Conservation (phyloP, 1,140 invertebrate species). For the Caligus rogercresseyi region DNA sequence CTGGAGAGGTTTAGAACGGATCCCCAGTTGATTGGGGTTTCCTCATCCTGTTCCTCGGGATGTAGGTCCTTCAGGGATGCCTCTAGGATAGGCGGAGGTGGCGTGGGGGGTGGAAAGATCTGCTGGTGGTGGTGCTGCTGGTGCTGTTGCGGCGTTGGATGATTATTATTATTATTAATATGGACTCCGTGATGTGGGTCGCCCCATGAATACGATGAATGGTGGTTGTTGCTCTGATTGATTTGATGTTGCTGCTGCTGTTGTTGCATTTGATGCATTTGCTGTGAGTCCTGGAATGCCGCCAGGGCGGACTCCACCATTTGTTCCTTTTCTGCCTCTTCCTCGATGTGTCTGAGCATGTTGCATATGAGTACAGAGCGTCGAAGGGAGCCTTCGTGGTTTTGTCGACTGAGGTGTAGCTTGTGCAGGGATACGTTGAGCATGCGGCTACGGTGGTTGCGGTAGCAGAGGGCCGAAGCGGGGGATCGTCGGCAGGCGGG, state of each 20-base stretch:
- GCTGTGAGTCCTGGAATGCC: slow-evolving; percentile 7
- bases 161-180: not conserved
- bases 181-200: slow-evolving; percentile 20
- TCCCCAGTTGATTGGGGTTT: slow-evolving; percentile 65
- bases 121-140: slow-evolving; percentile 19
- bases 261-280: not conserved
- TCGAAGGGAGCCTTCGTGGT: slow-evolving; percentile 68
- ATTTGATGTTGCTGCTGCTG: slow-evolving; percentile 18
- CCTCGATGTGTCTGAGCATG: slow-evolving; percentile 69
- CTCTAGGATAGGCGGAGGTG: slow-evolving; percentile 19
- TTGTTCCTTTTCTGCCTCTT: slow-evolving; percentile 68
- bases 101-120: slow-evolving; percentile 22
- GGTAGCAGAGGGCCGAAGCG: slow-evolving; percentile 48
- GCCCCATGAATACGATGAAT: slow-evolving; percentile 23
- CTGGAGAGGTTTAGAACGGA: slow-evolving; percentile 66
- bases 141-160: not conserved
- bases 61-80: not conserved
- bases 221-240: slow-evolving; percentile 24
- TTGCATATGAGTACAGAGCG: slow-evolving; percentile 86
- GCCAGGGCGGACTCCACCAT: slow-evolving; percentile 25
- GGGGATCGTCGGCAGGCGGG: slow-evolving; percentile 21
- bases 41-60: slow-evolving; percentile 36
- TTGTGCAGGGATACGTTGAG: slow-evolving; percentile 84
- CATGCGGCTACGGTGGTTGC: slow-evolving; percentile 64
- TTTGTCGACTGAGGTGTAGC: slow-evolving; percentile 63